A percentile compares a stretch with the other conserved stretches of the same genome.
Conservation (phyloP, 1,140 invertebrate species). For the Agrilus planipennis region DNA sequence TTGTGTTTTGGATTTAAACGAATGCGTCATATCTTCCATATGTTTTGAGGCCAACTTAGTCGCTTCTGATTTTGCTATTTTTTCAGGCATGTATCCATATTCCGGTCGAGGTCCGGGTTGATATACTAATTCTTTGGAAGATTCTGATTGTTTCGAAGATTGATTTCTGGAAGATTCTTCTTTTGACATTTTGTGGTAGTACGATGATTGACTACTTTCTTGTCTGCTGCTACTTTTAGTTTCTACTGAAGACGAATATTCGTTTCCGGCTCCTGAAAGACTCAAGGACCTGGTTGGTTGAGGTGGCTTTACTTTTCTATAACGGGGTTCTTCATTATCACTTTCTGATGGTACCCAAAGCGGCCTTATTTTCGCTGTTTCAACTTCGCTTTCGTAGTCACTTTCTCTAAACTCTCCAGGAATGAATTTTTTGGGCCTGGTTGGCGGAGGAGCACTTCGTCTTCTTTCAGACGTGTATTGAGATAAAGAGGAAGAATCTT, state of each 20-base stretch:
- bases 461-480: slow-evolving; percentile 30
- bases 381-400: slow-evolving; percentile 59
- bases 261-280: slow-evolving; percentile 48
- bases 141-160: slow-evolving; percentile 17
- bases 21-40: slow-evolving; percentile 53
- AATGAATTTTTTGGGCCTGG: slow-evolving; percentile 53
- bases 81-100: slow-evolving; percentile 41
- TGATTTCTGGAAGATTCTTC: slow-evolving; percentile 20
- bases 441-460: slow-evolving; percentile 34
- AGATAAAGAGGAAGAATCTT: slow-evolving; percentile 25
- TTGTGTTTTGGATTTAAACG: slow-evolving; percentile 57
- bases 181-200: slow-evolving; percentile 15
- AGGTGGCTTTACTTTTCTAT: slow-evolving; percentile 41
- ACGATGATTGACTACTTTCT: slow-evolving; percentile 11
- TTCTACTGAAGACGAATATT: slow-evolving; percentile 39
- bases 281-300: slow-evolving; percentile 38
- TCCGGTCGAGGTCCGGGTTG: slow-evolving; percentile 47
- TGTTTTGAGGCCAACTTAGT: slow-evolving; percentile 45
- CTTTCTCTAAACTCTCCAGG: slow-evolving; percentile 54
- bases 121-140: no score
- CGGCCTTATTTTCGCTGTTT: slow-evolving; percentile 43
- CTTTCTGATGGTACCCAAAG: slow-evolving; percentile 48
- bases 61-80: slow-evolving; percentile 35
- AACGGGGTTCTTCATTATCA: slow-evolving; percentile 44
- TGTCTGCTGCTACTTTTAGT: slow-evolving; percentile 23